Percentiles rank a stretch among this genome's conserved stretches.
Conservation (phyloP, 1,140 invertebrate species). For the Bombus superbus region DNA sequence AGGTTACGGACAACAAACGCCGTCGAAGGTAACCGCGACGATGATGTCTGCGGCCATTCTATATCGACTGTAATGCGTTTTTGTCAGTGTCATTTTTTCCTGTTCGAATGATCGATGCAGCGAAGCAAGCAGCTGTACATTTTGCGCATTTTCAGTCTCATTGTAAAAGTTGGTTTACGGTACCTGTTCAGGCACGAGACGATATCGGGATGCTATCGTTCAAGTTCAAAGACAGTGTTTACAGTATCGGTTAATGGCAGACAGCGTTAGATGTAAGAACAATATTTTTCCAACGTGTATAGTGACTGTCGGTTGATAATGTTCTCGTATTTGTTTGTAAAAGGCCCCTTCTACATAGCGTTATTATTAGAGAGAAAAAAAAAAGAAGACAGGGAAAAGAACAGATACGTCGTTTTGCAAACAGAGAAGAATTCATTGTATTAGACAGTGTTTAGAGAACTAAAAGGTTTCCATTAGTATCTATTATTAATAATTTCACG, state of each 20-base stretch:
- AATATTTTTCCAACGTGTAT: not conserved
- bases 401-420: not conserved
- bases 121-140: not conserved
- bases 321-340: not conserved
- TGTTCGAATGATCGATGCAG: no score
- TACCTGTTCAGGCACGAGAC: not conserved
- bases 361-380: not conserved
- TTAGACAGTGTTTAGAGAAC: not conserved
- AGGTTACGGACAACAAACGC: not conserved
- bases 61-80: not conserved
- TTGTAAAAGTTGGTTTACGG: not conserved
- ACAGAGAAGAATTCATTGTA: not conserved
- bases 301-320: not conserved
- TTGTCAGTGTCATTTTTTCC: not conserved
- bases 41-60: constrained; percentile 1
- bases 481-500: not conserved
- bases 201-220: not conserved
- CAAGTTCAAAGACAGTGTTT: not conserved
- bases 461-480: not conserved
- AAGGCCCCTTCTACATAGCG: not conserved
- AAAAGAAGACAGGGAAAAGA: not conserved
- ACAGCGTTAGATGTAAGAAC: not conserved
- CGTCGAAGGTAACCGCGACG: not conserved
- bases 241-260: not conserved
- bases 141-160: not conserved